Base-by-base conservation (phyloP, 2,888 invertebrate genomes). In the Xylophagus ater region DNA sequence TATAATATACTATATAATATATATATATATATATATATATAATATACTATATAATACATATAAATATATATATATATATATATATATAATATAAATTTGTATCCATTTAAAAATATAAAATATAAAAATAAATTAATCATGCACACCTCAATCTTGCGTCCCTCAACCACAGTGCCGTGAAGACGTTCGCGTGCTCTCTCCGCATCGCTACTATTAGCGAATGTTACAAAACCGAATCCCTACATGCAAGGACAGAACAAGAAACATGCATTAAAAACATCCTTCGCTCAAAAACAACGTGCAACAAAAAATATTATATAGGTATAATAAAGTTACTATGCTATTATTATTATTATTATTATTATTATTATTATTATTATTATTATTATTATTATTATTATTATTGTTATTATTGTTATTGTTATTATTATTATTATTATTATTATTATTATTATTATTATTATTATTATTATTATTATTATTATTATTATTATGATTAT, bases 151-250 rank as follows among this genome's bases (percentile, higher is more conserved):
- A 98, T 96, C 84, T 97, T 98, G 81, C 98, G 86, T 81, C 97
- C 97, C 87, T 98, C 98, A 84, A 97, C 94, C 86, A 96, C 92
- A 79, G 94, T 93, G 84, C 96, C 96, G 85, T 98, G 96, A 79
- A 98, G 89, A 83, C 94, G 92, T 83, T 94, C 94, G 81, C 97
- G 92, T 86, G 98, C 97, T 82, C 90, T 87, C 83, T 97, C 97
- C 76, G 97, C 97, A 81, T 98, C 97, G 80, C 86, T 87, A 82
- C 92, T 92, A 86, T 90, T 93, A 84, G 94, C 94, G 90, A 98
- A 98, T 83, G 97, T 98, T 84, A 98, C 97, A 89, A 98, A 98
- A 86, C 97, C 97, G 86, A 98, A 98, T 82, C 98, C 98, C 97
- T 98, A 89, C 84, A 87, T 87, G 88, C 86, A 86, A 77, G 53